These are phyloP conservation scores for Lacanobia oleracea DNA, from an alignment of 2,888 invertebrate genomes.

Conservation along the genomic window DNA sequence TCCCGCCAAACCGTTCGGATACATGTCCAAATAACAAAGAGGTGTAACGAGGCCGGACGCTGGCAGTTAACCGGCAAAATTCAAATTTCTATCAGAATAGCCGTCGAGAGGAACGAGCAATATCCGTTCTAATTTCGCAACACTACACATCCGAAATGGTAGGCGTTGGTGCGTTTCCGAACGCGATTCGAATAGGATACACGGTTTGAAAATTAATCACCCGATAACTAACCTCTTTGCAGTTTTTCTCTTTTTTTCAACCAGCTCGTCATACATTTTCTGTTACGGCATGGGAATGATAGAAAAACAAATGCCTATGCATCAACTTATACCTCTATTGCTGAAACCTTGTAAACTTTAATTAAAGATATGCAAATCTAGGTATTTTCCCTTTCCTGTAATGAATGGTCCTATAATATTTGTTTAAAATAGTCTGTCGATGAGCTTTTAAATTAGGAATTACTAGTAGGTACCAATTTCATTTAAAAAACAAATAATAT, in stretches of 20 bases:
- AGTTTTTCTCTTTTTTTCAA: constrained; percentile 13
- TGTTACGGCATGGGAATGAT: constrained; percentile 21
- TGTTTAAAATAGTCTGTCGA: not conserved
- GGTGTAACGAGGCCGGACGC: constrained; percentile 83
- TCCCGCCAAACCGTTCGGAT: constrained; percentile 66
- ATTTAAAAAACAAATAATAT: constrained; percentile 15
- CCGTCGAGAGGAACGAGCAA: constrained; percentile 87
- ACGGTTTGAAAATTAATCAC: constrained; percentile 65
- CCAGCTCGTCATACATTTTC: constrained; percentile 2
- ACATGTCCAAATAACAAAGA: constrained; percentile 83
- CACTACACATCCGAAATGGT: constrained; percentile 78
- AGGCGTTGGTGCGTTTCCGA: constrained; percentile 85
- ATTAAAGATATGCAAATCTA: not conserved
- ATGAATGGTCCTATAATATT: not conserved
- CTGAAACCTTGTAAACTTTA: constrained; percentile 8
- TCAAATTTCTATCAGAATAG: constrained; percentile 89
- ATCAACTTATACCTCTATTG: constrained; percentile 8
- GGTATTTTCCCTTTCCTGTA: not conserved
- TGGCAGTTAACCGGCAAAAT: constrained; percentile 89
- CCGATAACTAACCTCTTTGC: constrained; percentile 56
- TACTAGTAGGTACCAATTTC: not conserved
- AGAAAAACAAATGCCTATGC: constrained; percentile 18
- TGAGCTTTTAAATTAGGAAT: constrained; percentile 19
- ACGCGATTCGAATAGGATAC: constrained; percentile 70
- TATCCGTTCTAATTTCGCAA: constrained; percentile 91